Percentiles rank a stretch among this genome's conserved stretches.
Conservation (phyloP, 2,888 invertebrate genomes). For the Cyaniris semiargus region DNA sequence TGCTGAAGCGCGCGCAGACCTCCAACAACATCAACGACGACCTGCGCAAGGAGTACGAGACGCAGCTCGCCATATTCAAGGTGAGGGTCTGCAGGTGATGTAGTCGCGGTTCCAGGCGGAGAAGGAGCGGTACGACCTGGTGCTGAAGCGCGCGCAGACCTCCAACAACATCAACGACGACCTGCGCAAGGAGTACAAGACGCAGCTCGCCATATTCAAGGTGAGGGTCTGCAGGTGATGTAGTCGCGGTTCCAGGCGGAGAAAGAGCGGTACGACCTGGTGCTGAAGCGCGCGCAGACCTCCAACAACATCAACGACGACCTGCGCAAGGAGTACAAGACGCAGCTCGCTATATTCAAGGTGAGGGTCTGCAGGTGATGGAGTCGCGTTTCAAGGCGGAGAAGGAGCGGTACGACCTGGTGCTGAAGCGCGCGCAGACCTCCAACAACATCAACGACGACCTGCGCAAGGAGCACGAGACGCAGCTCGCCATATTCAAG, state of each 20-base stretch:
- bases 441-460: conserved; percentile 88
- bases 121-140: conserved; percentile 84
- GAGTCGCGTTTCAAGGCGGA: conserved; percentile 86
- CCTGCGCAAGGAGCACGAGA: conserved; percentile 88
- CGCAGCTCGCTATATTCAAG: conserved; percentile 86
- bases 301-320: conserved; percentile 88
- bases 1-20: conserved; percentile 85
- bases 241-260: conserved; percentile 86
- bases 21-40: conserved; percentile 88
- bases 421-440: not conserved
- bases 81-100: conserved; percentile 68
- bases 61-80: conserved; percentile 86
- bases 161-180: conserved; percentile 88
- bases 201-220: conserved; percentile 86
- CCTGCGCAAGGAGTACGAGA: conserved; percentile 88
- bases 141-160: not conserved
- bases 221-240: conserved; percentile 68
- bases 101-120: conserved; percentile 86
- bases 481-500: conserved; percentile 86
- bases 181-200: conserved; percentile 88
- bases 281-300: not conserved
- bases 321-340: conserved; percentile 88
- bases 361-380: conserved; percentile 68
- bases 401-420: conserved; percentile 84
- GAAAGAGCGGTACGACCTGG: conserved; percentile 84